These are phyloP conservation scores for Melangyna quadrimaculata DNA, from an alignment of 2,888 invertebrate genomes.

Conservation along the genomic window DNA sequence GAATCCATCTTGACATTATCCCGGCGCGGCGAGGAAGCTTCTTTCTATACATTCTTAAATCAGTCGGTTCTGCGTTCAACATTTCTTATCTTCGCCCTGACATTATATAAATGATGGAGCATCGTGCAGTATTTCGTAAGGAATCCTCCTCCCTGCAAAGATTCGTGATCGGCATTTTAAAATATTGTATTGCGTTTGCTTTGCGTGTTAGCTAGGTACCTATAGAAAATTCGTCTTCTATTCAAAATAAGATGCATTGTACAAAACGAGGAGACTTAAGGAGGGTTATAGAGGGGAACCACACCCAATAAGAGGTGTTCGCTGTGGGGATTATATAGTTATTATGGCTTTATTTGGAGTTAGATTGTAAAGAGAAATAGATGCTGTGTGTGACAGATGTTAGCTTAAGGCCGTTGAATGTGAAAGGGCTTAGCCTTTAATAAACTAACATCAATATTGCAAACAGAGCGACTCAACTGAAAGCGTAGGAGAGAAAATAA, in stretches of 20 bases:
- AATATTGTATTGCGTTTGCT: slow-evolving; percentile 25
- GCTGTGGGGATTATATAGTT: slow-evolving; percentile 43
- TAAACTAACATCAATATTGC: slow-evolving; percentile 21
- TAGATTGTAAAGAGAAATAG: background rate
- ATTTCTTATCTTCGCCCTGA: background rate
- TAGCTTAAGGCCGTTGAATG: slow-evolving; percentile 8
- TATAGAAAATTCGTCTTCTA: background rate
- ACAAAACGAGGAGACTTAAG: background rate
- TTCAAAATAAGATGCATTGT: slow-evolving; percentile 22
- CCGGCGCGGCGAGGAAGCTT: background rate
- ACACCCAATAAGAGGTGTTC: slow-evolving; percentile 5
- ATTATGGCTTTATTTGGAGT: background rate
- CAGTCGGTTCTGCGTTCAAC: background rate
- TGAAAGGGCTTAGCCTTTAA: slow-evolving; percentile 22
- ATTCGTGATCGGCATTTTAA: slow-evolving; percentile 59
- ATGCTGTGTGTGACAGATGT: slow-evolving; percentile 23
- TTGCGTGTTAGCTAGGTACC: background rate
- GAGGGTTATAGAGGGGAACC: background rate
- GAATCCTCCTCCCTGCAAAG: slow-evolving; percentile 3
- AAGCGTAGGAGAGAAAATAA: background rate
- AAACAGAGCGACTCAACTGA: background rate
- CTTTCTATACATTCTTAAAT: background rate
- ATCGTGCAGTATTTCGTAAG: slow-evolving; percentile 38
- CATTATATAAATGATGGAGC: slow-evolving; percentile 46
- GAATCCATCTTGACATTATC: slow-evolving; percentile 24